These are phyloP conservation scores for Drosophila fungiperda DNA, from an alignment of 2,888 invertebrate species.

Conservation along the genomic window DNA sequence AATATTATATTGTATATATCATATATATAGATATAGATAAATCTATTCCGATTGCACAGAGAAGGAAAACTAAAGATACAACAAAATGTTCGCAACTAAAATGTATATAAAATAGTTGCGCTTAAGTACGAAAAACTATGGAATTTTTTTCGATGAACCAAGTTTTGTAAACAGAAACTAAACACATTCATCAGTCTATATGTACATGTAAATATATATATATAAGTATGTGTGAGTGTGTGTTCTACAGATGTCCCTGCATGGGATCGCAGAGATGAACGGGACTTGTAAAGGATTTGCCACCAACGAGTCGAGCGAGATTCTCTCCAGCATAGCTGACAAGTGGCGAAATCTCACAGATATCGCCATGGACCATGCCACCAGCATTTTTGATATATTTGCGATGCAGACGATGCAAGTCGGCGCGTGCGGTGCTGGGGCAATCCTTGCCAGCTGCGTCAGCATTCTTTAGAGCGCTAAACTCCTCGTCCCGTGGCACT, in stretches of 20 bases:
- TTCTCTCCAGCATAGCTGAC: slow-evolving; percentile 96
- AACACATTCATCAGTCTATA: slow-evolving; percentile 57
- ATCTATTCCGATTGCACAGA: slow-evolving; percentile 66
- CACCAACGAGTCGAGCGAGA: slow-evolving; percentile 88
- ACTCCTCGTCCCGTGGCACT: slow-evolving; percentile 95
- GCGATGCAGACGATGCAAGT: slow-evolving; percentile 91
- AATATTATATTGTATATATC: slow-evolving; percentile 26
- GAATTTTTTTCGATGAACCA: slow-evolving; percentile 39
- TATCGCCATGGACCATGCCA: slow-evolving; percentile 88
- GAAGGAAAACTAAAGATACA: slow-evolving; percentile 36
- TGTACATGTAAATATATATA: slow-evolving; percentile 27
- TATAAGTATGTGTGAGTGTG: slow-evolving; percentile 36
- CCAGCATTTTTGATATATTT: slow-evolving; percentile 93
- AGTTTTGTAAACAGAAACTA: slow-evolving; percentile 37
- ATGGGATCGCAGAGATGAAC: slow-evolving; percentile 86
- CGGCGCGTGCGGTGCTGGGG: slow-evolving; percentile 93
- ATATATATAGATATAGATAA: slow-evolving; percentile 49
- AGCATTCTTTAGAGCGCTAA: slow-evolving; percentile 98
- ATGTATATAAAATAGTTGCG: slow-evolving; percentile 12
- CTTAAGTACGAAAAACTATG: slow-evolving; percentile 55
- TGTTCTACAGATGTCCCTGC: slow-evolving; percentile 78
- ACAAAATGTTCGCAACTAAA: slow-evolving; percentile 34
- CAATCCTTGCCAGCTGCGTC: slow-evolving; percentile 95
- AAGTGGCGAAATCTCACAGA: slow-evolving; percentile 96
- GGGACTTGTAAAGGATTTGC: slow-evolving; percentile 89